Evolutionary conservation across 1,140 invertebrate species (phyloP).

Genomic region (Solenopsis fugax): DNA sequence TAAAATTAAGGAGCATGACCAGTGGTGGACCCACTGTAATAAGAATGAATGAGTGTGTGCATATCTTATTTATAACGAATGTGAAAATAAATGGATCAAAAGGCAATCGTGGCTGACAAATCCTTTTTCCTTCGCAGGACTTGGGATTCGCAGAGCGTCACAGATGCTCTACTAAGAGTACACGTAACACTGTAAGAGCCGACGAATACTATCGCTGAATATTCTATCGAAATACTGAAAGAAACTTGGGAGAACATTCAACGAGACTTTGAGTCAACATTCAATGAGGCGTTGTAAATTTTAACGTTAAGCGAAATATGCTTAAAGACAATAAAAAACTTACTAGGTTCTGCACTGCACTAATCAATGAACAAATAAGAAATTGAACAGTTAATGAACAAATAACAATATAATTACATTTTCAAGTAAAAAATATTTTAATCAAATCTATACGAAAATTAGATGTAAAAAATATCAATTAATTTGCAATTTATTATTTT

Average conservation of each 20-base stretch:
- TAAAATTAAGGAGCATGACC: slow-evolving; percentile 79
- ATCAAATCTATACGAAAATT: too few species aligned
- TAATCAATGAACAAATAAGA: too few species aligned
- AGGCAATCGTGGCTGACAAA: slow-evolving; percentile 36
- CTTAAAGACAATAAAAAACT: slow-evolving; percentile 17
- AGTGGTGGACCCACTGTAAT: slow-evolving; percentile 81
- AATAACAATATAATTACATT: too few species aligned
- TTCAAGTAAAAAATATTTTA: too few species aligned
- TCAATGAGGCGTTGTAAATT: not conserved
- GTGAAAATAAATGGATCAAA: slow-evolving; percentile 73
- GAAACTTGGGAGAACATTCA: not conserved
- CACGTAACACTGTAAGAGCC: not conserved
- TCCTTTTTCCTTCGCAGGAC: not conserved
- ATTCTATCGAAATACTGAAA: not conserved
- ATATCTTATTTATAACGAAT: slow-evolving; percentile 85
- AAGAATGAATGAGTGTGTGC: slow-evolving; percentile 85
- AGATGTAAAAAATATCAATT: too few species aligned
- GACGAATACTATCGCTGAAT: not conserved
- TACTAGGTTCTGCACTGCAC: too few species aligned
- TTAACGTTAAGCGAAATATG: not conserved
- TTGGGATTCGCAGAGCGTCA: not conserved
- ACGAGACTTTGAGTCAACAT: not conserved
- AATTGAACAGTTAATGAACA: too few species aligned
- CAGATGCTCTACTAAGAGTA: not conserved
- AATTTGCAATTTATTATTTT: too few species aligned